These are phyloP conservation scores for Drosophila sechellia DNA, from an alignment of 1,140 invertebrate species.

Conservation along the genomic window DNA sequence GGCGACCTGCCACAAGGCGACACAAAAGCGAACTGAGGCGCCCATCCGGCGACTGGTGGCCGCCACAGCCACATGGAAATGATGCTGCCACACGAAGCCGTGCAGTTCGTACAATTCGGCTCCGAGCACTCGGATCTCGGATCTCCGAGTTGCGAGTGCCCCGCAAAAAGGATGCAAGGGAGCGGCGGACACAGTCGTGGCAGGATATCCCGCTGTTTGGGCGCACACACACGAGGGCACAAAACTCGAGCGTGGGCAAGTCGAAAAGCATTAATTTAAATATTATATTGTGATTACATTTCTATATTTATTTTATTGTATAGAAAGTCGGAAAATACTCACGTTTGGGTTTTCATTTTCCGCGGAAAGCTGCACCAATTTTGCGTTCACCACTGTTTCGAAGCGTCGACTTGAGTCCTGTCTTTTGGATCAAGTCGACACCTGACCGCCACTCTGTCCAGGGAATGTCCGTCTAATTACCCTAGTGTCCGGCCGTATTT, in stretches of 20 bases:
- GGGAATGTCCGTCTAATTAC: conserved; percentile 18
- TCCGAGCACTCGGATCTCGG: conserved; percentile 11
- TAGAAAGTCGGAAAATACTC: not conserved
- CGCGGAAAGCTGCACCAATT: not conserved
- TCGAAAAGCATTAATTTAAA: not conserved
- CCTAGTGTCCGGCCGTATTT: conserved; percentile 3
- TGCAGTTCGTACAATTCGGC: not conserved
- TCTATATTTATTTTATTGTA: not conserved
- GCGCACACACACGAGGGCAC: not conserved
- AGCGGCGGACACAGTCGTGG: not conserved
- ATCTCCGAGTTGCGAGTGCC: not conserved
- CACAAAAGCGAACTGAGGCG: conserved; percentile 53
- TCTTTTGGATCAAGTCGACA: conserved; percentile 1
- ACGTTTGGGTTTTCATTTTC: not conserved
- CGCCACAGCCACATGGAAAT: conserved; percentile 4
- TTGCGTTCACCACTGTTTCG: not conserved
- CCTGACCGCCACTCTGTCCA: not conserved
- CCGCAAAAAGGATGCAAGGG: not conserved
- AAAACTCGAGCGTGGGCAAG: not conserved
- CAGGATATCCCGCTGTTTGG: conserved; percentile 1
- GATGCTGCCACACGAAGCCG: conserved; percentile 22
- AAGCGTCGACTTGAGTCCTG: conserved; percentile 2
- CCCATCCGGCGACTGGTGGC: conserved; percentile 5
- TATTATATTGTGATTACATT: not conserved
- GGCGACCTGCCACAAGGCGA: conserved; percentile 56